phyloP scores from a whole-genome alignment of 2,113 vertebrate species.

The Brachyhypopomus occidentalis region DNA sequence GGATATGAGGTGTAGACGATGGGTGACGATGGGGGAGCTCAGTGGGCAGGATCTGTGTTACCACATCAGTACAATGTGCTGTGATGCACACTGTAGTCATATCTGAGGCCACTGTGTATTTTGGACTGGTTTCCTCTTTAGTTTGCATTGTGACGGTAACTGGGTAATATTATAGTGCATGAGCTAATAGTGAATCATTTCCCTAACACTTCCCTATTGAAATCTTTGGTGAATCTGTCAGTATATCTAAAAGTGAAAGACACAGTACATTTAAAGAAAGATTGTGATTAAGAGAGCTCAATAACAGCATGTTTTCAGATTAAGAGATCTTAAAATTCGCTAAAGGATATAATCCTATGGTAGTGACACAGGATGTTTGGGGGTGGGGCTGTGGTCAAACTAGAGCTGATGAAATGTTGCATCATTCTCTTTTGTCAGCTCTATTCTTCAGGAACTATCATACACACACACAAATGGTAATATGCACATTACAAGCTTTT shows the following conservation, averaged over 20 bases:
- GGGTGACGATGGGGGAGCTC: too few species aligned
- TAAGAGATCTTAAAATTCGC: too few species aligned
- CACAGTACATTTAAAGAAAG: not conserved
- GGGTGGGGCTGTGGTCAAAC: not conserved
- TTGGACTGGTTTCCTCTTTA: not conserved
- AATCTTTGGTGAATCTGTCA: not conserved
- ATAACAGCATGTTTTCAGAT: too few species aligned
- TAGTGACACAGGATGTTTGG: not conserved
- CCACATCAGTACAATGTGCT: too few species aligned
- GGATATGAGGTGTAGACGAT: too few species aligned
- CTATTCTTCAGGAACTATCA: conserved; percentile 16
- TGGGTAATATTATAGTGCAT: not conserved
- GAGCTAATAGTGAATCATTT: not conserved
- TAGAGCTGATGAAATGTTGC: conserved; percentile 41
- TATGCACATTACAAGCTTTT: not conserved
- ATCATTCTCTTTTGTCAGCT: conserved; percentile 20
- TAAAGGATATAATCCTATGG: not conserved
- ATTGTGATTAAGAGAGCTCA: too few species aligned
- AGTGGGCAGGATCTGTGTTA: too few species aligned
- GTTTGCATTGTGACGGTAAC: not conserved
- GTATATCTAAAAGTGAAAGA: too few species aligned
- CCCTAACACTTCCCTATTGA: not conserved
- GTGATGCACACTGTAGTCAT: too few species aligned
- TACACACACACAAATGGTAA: not conserved
- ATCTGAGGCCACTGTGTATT: too few species aligned